Base-by-base conservation (phyloP, 2,797 vertebrate genomes). In the Sebastes paucispinis region DNA sequence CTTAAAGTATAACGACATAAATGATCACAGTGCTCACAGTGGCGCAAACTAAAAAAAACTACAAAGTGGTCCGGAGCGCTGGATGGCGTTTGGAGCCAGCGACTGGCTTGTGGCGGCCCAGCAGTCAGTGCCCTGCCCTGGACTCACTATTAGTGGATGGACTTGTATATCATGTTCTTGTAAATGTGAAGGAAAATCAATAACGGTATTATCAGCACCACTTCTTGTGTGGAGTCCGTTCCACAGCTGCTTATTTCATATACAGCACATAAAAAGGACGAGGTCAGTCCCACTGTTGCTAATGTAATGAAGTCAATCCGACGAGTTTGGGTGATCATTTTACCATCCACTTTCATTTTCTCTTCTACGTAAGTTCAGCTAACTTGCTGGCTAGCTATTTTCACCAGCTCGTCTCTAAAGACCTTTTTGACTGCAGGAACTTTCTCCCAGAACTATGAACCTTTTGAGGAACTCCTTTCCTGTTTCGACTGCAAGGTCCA, bases 111-210 rank as follows among this genome's bases (percentile, higher is more conserved):
- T 29, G 34, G 24, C 12, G 1, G 20, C 24, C 16, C 13, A 14
- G 20, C 11, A 16, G 13, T 16, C 39, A 14, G 5, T 43, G 50
- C 54, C 32, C 43, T 25, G 59, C 4, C 57, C 60, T 34, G 54
- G 14, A 43, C 55, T 66, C 69, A 18, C 16, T 13, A 0, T 69
- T 69, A 31, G 59, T 2, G 32, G 25, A 59, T 65, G 25, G 58
- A 71, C 55, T 57, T 69, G 34, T 60, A 59, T 60, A 69, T 77
- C 63, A 66, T 16, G 25, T 66, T 66, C 39, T 58, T 27, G 64
- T 71, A 50, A 63, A 76, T 6, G 58, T 73, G 50, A 69, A 52
- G 39, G 58, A 54, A 73, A 77, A 64, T 80, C 74, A 43, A 82
- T 73, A 82, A 20, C 29, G 22, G 58, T 12, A 70, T 39, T 24